phyloP scores from a whole-genome alignment of 1,140 invertebrate genomes.

The Trichonephila clavata region DNA sequence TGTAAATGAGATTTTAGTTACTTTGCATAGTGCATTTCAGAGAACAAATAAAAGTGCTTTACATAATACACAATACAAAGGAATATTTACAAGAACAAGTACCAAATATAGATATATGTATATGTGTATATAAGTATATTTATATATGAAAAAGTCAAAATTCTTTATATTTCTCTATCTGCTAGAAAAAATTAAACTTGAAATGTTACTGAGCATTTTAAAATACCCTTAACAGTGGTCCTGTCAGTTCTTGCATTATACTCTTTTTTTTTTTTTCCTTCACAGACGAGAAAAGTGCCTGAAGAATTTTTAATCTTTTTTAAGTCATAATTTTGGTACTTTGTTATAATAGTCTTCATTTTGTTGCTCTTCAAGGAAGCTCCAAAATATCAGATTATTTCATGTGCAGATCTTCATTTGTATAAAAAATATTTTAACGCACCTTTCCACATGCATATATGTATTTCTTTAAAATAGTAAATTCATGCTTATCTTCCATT shows the following conservation, averaged over 20 bases:
- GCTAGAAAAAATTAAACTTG: constrained; percentile 54
- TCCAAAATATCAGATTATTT: background rate
- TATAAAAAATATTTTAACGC: constrained; percentile 4
- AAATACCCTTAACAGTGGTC: constrained; percentile 33
- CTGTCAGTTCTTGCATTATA: background rate
- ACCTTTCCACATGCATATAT: background rate
- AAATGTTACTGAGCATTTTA: constrained; percentile 52
- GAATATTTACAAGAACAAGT: constrained; percentile 67
- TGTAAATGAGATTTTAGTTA: background rate
- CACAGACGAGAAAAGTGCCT: background rate
- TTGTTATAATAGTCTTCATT: background rate
- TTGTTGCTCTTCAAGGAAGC: background rate
- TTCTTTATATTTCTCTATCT: constrained; percentile 39
- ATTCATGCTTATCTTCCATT: background rate
- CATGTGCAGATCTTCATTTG: background rate
- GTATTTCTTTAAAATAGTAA: constrained; percentile 9
- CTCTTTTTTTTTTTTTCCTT: background rate
- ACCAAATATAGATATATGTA: constrained; percentile 69
- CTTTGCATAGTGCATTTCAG: constrained; percentile 1
- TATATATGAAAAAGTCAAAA: constrained; percentile 61
- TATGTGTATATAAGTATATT: constrained; percentile 52
- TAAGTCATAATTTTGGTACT: background rate
- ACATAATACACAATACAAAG: constrained; percentile 29
- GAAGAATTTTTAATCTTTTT: background rate
- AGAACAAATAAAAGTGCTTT: constrained; percentile 15